Percentiles rank a stretch among this genome's conserved stretches.
These are phyloP conservation scores for Vireo griseus DNA, from an alignment of 2,797 vertebrate species.

Conservation along the genomic window DNA sequence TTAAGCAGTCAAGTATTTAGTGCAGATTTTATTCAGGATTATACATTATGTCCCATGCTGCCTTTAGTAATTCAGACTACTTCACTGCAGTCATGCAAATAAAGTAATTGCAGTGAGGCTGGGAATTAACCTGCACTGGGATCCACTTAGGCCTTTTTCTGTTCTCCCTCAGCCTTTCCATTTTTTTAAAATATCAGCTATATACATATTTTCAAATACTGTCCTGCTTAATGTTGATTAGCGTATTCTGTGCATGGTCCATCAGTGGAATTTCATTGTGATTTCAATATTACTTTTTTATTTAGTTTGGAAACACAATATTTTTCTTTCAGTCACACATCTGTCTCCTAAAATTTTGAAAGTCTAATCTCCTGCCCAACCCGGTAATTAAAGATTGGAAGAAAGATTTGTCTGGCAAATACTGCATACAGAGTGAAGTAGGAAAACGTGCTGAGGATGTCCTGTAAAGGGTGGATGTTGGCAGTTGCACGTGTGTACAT, in stretches of 20 bases:
- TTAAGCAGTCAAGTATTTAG: background rate
- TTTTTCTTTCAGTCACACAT: background rate
- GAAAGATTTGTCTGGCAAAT: background rate
- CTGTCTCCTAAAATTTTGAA: background rate
- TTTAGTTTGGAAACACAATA: background rate
- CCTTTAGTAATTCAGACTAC: background rate
- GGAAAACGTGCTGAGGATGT: background rate
- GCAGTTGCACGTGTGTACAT: rapidly evolving
- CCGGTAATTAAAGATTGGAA: conserved; percentile 1
- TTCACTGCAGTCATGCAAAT: background rate
- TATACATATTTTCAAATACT: background rate
- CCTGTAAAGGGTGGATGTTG: background rate
- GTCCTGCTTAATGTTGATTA: background rate
- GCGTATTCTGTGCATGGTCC: background rate
- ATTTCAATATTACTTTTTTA: background rate
- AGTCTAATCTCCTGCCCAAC: background rate
- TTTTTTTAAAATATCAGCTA: background rate
- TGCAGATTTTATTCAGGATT: background rate
- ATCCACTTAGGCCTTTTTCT: background rate
- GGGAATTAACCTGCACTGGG: background rate
- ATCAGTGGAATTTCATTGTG: background rate
- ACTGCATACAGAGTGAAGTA: background rate
- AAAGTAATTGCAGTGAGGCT: background rate
- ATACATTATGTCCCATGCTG: background rate
- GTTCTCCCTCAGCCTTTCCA: background rate